Conservation (phyloP, 2,113 vertebrate genomes). For the Felis catus region F.catus_Fca126_mat1.0 CM031417.1:3481501-3482000, state of each 20-base stretch:
- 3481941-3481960: neutral
- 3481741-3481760: neutral
- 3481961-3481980: neutral
- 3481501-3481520: no score
- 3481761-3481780: rapidly evolving
- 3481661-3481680: no score
- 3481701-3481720: neutral
- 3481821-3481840: neutral
- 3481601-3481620: neutral
- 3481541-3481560: no score
- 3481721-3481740: neutral
- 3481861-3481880: neutral
- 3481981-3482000: neutral
- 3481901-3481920: neutral
- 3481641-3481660: neutral
- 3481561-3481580: no score
- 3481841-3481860: rapidly evolving
- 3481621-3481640: neutral
- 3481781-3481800: neutral
- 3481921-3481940: neutral
- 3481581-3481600: neutral
- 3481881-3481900: neutral
- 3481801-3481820: no score
- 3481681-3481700: neutral
- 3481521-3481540: no score